Percentiles rank a stretch among this genome's conserved stretches.
Conservation (phyloP, 2,797 vertebrate genomes). For the Eulemur albifrons region DNA sequence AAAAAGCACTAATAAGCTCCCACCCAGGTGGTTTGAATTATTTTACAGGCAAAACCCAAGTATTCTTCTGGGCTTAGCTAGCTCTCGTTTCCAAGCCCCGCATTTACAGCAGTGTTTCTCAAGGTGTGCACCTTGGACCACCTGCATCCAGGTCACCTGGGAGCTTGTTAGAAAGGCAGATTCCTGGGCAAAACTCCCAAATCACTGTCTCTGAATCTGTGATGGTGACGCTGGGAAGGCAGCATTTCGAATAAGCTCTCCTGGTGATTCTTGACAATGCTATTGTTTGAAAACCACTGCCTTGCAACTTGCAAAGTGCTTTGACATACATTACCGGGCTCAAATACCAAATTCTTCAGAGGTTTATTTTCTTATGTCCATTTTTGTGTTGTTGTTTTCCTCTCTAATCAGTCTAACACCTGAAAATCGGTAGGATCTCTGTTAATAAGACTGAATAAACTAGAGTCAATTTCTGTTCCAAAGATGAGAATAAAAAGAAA, state of each 20-base stretch:
- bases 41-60: not conserved
- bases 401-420: not conserved
- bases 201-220: not conserved
- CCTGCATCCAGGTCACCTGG: not conserved
- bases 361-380: not conserved
- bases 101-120: not conserved
- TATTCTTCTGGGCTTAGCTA: conserved; percentile 9
- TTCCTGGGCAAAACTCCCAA: not conserved
- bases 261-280: not conserved
- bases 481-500: not conserved
- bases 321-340: not conserved
- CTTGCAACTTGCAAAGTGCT: not conserved
- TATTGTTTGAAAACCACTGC: not conserved
- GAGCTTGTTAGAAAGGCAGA: not conserved
- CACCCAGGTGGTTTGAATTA: conserved; percentile 50
- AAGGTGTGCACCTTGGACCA: not conserved
- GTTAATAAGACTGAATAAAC: not conserved
- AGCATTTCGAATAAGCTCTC: not conserved
- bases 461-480: not conserved
- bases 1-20: not conserved
- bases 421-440: not conserved
- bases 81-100: not conserved
- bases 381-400: not conserved
- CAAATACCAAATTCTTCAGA: not conserved
- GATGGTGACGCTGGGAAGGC: not conserved